Evolutionary conservation across 2,888 invertebrate species (phyloP), one percentile per base, ranked within the genome.

Genomic region (Coelinius sp.): DNA sequence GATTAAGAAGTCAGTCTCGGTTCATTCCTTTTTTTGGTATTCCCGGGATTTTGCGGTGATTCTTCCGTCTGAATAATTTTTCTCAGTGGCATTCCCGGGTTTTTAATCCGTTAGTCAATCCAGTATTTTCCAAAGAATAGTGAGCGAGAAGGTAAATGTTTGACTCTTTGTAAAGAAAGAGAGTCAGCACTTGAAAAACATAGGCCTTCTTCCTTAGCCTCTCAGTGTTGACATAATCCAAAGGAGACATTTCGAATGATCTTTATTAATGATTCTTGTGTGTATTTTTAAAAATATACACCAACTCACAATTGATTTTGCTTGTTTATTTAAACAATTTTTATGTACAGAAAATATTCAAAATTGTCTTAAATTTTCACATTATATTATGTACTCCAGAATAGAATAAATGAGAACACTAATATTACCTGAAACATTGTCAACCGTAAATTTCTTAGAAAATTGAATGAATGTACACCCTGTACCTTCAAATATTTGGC

Each of bases 21-120:
- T 59, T 73, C 73, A 68, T 59, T 65, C 73, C 68, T 68, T 49
- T 69, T 70, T 63, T 63, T 63, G 41, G 25, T 31, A 53, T 49
- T 56, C 49, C 35, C 62, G n/a, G 76, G 79, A 77, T 75, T 79
- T 77, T 73, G 68, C 63, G 63, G 49, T 73, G 73, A 76, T 75
- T 77, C 73, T 74, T 76, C 71, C 68, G 69, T 73, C 76, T 75
- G 77, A 79, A 80, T 77, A 77, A 78, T 78, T 79, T 81, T 74
- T 74, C 74, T 72, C 44, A 66, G 68, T 20, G 14, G 69, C 35
- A 25, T 56, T 22, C 20, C 41, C 31, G 52, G 71, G 66, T 59
- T 59, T 59, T 59, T 79, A 81, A 80, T 80, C 80, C 77, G 78
- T 77, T 75, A 78, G 79, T 79, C 78, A 78, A 80, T 78, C 75